phyloP scores from a whole-genome alignment of 2,888 invertebrate genomes.

The Ernsta delagoae region DNA sequence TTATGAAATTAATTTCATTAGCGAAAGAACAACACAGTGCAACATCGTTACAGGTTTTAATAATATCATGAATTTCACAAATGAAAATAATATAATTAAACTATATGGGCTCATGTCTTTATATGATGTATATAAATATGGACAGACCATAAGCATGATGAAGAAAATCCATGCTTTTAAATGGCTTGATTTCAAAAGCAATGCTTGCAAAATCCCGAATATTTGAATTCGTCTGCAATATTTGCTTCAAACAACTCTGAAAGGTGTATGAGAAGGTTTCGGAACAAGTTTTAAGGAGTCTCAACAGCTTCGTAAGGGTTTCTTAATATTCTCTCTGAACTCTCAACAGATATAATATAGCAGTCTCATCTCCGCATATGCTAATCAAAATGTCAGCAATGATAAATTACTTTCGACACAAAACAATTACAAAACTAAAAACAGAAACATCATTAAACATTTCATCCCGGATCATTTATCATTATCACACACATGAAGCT shows the following conservation, averaged over 20 bases:
- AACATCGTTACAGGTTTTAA: background rate
- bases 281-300: too few relatives aligned
- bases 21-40: conserved; percentile 13
- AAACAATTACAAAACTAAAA: conserved; percentile 6
- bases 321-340: background rate
- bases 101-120: background rate
- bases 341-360: background rate
- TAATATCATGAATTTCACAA: background rate
- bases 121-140: too few relatives aligned
- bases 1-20: conserved; percentile 31
- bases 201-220: background rate
- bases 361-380: background rate
- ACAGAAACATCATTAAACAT: conserved; percentile 10
- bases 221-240: background rate
- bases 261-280: too few relatives aligned
- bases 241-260: too few relatives aligned
- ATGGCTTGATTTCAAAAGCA: background rate
- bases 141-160: too few relatives aligned
- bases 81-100: background rate
- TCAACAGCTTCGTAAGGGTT: background rate
- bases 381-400: background rate
- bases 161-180: too few relatives aligned
- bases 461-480: background rate
- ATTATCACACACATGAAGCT: conserved; percentile 5
- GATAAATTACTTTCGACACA: conserved; percentile 1